Percentiles rank a stretch among this genome's conserved stretches.
Conservation (phyloP, 1,140 invertebrate species). For the Cyrtorhinus lividipennis region DNA sequence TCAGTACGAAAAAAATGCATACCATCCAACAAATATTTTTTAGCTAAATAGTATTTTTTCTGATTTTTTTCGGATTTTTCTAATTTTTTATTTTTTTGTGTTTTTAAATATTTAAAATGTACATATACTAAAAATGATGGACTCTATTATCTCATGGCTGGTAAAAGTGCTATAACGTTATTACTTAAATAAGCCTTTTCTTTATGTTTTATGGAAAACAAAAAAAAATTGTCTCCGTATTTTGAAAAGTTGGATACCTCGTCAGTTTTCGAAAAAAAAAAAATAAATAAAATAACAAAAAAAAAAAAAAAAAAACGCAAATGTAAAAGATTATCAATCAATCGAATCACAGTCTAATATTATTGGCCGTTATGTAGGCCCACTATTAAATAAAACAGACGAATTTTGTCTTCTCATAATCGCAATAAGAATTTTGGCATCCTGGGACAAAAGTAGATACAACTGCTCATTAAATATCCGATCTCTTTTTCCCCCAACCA, state of each 20-base stretch:
- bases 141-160: conserved; percentile 1
- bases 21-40: conserved; percentile 3
- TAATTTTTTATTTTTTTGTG: neutral
- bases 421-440: neutral
- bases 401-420: neutral
- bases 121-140: neutral
- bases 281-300: too few species aligned
- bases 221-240: too few species aligned
- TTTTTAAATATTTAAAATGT: neutral
- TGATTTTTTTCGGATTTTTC: neutral
- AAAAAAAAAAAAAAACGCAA: too few species aligned
- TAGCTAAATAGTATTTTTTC: neutral
- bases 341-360: conserved; percentile 7
- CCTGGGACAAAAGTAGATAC: neutral
- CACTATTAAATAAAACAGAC: neutral
- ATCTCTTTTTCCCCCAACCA: conserved; percentile 5
- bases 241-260: neutral
- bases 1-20: conserved; percentile 9
- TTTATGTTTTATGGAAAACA: too few species aligned
- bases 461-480: neutral
- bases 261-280: neutral
- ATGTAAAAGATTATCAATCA: neutral
- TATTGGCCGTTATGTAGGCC: conserved; percentile 1
- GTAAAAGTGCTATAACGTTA: neutral
- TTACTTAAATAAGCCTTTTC: neutral